A percentile compares a stretch with the other conserved stretches of the same genome.
These are phyloP conservation scores for Pedionomus torquatus DNA, from an alignment of 2,113 vertebrate genomes.

Conservation along the genomic window DNA sequence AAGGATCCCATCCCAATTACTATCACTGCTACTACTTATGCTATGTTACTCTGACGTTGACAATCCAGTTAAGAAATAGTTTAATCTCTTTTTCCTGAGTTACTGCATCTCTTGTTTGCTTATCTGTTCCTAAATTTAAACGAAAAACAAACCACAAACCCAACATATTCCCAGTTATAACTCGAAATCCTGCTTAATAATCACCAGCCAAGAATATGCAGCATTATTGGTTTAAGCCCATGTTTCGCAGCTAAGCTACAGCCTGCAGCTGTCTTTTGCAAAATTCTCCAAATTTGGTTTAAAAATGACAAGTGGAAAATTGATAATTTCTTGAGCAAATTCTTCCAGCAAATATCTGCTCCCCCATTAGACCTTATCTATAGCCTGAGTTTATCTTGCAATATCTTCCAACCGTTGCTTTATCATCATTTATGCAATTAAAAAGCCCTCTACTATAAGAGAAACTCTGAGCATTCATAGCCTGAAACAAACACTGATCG, in stretches of 20 bases:
- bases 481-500: background rate
- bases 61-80: background rate
- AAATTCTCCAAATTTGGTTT: background rate
- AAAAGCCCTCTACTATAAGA: background rate
- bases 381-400: background rate
- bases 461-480: background rate
- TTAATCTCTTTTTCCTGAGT: background rate
- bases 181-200: background rate
- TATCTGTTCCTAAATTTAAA: background rate
- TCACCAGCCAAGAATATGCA: background rate
- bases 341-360: background rate
- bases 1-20: background rate
- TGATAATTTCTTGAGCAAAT: background rate
- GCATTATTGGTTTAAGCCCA: background rate
- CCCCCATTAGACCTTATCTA: background rate
- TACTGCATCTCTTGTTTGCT: background rate
- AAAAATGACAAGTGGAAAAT: constrained; percentile 9
- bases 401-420: background rate
- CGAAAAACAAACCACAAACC: background rate
- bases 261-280: background rate
- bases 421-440: background rate
- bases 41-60: background rate
- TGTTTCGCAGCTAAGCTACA: background rate
- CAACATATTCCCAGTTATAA: background rate
- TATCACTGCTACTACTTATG: background rate